A percentile compares a stretch with the other conserved stretches of the same genome.
These are phyloP conservation scores for Poeciliopsis retropinna DNA, from an alignment of 2,113 vertebrate species.

Conservation along the genomic window DNA sequence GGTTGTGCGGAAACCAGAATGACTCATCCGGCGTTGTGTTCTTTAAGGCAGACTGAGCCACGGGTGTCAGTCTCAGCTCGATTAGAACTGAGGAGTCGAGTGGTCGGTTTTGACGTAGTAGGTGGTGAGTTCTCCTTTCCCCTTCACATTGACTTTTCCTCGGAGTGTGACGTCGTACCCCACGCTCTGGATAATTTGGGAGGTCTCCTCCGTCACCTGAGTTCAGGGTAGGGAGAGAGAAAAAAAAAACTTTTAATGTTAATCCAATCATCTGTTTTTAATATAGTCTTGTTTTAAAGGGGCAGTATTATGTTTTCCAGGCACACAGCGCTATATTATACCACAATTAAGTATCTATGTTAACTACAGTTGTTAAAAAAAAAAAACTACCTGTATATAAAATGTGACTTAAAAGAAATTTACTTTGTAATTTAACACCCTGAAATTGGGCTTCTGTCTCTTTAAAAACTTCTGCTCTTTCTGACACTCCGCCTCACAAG, in stretches of 20 bases:
- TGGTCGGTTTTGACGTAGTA: constrained; percentile 83
- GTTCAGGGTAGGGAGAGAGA: neutral
- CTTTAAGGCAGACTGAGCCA: neutral
- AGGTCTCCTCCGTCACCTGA: constrained; percentile 89
- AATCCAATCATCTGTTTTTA: neutral
- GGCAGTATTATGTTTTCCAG: no score
- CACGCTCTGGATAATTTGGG: constrained; percentile 78
- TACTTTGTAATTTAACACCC: no score
- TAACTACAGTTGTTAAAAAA: no score
- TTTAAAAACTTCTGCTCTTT: no score
- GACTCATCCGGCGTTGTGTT: constrained; percentile 12
- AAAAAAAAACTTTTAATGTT: neutral
- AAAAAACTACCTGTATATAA: no score
- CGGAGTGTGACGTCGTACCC: constrained; percentile 83
- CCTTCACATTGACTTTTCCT: constrained; percentile 88
- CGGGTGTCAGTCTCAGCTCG: neutral
- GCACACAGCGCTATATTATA: no score
- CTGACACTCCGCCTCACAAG: no score
- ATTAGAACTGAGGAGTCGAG: constrained; percentile 45
- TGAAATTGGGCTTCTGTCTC: no score
- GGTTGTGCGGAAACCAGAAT: neutral
- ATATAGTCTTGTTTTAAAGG: neutral
- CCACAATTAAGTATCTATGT: no score
- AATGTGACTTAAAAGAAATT: no score
- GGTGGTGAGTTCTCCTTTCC: constrained; percentile 90